phyloP scores from a whole-genome alignment of 2,113 vertebrate species.

The Bos javanicus region DNA sequence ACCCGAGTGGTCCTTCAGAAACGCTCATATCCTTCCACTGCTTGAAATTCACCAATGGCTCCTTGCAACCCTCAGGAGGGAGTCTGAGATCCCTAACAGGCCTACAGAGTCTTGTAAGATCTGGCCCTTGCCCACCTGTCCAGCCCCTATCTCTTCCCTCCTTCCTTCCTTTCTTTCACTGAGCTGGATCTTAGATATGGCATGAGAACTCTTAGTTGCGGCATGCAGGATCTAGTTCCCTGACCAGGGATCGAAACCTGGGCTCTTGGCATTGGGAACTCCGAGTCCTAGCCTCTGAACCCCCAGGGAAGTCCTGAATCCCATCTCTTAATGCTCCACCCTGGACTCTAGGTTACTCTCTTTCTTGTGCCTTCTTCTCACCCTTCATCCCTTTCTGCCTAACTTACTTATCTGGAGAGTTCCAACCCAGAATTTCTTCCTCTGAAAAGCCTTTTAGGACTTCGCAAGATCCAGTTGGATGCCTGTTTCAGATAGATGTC shows the following conservation, averaged over 20 bases:
- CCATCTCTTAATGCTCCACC: not conserved
- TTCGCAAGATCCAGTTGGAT: not conserved
- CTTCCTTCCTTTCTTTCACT: not conserved
- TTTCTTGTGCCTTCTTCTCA: not conserved
- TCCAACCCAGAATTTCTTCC: not conserved
- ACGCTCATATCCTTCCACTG: not conserved
- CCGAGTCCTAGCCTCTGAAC: not conserved
- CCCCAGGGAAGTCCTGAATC: not conserved
- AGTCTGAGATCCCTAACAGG: not conserved
- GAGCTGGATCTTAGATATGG: not conserved
- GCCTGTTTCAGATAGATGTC: not conserved
- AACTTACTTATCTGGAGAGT: not conserved
- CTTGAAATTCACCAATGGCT: not conserved
- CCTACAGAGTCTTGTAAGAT: not conserved
- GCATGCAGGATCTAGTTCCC: not conserved
- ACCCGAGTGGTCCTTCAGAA: not conserved
- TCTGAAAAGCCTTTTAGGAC: not conserved
- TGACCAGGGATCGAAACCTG: not conserved
- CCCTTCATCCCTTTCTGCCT: not conserved
- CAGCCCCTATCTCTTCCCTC: not conserved
- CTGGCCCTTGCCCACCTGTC: not conserved
- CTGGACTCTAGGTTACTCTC: not conserved
- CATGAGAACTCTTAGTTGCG: not conserved
- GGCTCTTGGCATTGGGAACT: not conserved
- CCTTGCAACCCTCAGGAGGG: not conserved